Evolutionary conservation across 2,797 vertebrate species (phyloP), one percentile per base, ranked within the genome.

Genomic region (Columba guinea): DNA sequence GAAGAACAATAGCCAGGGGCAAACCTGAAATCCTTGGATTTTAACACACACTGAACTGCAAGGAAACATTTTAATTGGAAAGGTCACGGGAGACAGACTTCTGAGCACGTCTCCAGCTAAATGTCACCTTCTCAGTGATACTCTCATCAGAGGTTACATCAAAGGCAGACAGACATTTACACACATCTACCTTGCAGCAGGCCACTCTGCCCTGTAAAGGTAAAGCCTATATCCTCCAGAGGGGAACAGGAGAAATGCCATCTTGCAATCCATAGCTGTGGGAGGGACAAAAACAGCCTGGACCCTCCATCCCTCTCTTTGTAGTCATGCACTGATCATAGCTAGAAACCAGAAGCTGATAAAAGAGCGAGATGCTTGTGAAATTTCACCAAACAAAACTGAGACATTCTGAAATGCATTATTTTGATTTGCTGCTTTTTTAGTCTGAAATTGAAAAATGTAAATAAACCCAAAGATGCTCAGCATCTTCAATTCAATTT

Each of bases 1-100:
- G 64, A 37, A 75, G 75, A 78, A 64, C 62, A 91, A 39, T 5
- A 92, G 37, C 55, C 48, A 85, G 58, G 15, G 41, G 20, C 24
- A 86, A 14, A 77, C n/a, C 56, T 77, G 67, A 94, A 89, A 94
- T 71, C 53, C 68, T 68, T 80, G 63, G 15, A 84, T 85, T 89
- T 84, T 83, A 89, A 87, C 13, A 58, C 0, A 1, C 11, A 1
- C 17, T 24, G 49, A 83, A 73, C 34, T 53, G 75, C 56, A 77
- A 27, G 32, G 55, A 82, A 94, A 87, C 17, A 55, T 56, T 65
- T 74, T 68, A 87, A 93, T 46, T 80, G 71, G 49, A 83, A 82
- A 91, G 82, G 76, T 91, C 39, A 53, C 53, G 51, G 60, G 37
- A 78, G 75, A 67, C 60, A 89, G 52, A 44, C 30, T 93, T 89